phyloP scores from a whole-genome alignment of 2,113 vertebrate genomes.

The Spea bombifrons region DNA sequence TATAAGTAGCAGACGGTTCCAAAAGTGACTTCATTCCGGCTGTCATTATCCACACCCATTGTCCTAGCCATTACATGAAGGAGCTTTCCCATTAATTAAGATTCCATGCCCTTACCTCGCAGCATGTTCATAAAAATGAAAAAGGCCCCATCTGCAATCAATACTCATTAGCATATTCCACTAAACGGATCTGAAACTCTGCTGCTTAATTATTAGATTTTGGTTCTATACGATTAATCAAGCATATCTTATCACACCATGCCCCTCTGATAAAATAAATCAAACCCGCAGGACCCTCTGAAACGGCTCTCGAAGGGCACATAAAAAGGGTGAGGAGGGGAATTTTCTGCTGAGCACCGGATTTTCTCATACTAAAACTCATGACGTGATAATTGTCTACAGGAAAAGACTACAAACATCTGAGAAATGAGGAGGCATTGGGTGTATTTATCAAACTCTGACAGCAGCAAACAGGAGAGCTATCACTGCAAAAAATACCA shows the following conservation, averaged over 20 bases:
- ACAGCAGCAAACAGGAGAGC: background rate
- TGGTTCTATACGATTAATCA: constrained; percentile 42
- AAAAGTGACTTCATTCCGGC: constrained; percentile 27
- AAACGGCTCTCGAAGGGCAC: constrained; percentile 40
- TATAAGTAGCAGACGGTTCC: constrained; percentile 11
- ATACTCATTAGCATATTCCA: constrained; percentile 41
- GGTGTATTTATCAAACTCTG: constrained; percentile 6
- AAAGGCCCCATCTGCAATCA: constrained; percentile 40
- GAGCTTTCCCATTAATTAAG: constrained; percentile 39
- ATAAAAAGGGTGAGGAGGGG: constrained; percentile 40
- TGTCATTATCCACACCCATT: constrained; percentile 7
- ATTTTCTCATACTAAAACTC: constrained; percentile 37
- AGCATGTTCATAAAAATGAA: constrained; percentile 35
- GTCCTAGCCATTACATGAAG: constrained; percentile 9
- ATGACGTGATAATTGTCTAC: constrained; percentile 39
- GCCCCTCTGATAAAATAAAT: constrained; percentile 38
- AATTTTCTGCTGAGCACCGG: constrained; percentile 42
- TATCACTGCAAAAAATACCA: background rate
- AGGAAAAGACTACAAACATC: constrained; percentile 16
- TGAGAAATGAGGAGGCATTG: constrained; percentile 5
- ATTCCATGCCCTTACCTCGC: constrained; percentile 33
- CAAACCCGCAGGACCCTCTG: constrained; percentile 30
- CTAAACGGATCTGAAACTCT: constrained; percentile 25
- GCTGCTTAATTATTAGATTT: constrained; percentile 44
- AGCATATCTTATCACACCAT: constrained; percentile 43